Evolutionary conservation across 2,797 vertebrate species (phyloP).

Genomic region (Hippopotamyrus pictus): DNA sequence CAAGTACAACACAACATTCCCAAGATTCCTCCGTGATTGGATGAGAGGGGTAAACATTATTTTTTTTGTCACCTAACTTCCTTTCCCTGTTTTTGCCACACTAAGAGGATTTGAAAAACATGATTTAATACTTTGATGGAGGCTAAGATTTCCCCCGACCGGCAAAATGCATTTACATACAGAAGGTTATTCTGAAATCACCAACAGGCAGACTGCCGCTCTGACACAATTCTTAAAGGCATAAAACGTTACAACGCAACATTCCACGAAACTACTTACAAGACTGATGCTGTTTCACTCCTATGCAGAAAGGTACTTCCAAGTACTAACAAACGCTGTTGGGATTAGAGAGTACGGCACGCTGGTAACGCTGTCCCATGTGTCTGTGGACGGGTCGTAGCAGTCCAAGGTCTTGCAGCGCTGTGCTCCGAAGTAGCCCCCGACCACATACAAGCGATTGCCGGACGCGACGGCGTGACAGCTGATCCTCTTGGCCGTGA

Average conservation of each 20-base stretch:
- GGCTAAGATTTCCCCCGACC: neutral
- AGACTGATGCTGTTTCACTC: neutral
- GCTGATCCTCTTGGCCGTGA: constrained; percentile 73
- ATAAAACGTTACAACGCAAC: neutral
- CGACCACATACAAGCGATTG: constrained; percentile 75
- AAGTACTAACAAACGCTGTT: constrained; percentile 80
- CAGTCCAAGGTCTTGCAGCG: constrained; percentile 77
- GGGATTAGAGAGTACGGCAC: constrained; percentile 80
- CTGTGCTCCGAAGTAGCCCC: constrained; percentile 76
- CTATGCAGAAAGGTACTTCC: constrained; percentile 77
- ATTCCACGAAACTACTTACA: constrained; percentile 51
- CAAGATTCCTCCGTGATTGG: neutral
- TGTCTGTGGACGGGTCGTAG: constrained; percentile 72
- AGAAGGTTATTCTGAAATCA: neutral
- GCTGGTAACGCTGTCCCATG: constrained; percentile 77
- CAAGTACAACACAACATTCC: neutral
- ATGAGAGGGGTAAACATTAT: neutral
- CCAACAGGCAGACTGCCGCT: neutral
- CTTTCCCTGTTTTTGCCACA: neutral
- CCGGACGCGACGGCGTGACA: constrained; percentile 75
- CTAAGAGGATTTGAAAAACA: constrained; percentile 4
- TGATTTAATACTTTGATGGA: constrained; percentile 2
- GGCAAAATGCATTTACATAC: neutral
- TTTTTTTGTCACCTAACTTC: neutral
- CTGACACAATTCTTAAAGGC: neutral